phyloP scores from a whole-genome alignment of 2,113 vertebrate genomes.

The Actenoides hombroni region DNA sequence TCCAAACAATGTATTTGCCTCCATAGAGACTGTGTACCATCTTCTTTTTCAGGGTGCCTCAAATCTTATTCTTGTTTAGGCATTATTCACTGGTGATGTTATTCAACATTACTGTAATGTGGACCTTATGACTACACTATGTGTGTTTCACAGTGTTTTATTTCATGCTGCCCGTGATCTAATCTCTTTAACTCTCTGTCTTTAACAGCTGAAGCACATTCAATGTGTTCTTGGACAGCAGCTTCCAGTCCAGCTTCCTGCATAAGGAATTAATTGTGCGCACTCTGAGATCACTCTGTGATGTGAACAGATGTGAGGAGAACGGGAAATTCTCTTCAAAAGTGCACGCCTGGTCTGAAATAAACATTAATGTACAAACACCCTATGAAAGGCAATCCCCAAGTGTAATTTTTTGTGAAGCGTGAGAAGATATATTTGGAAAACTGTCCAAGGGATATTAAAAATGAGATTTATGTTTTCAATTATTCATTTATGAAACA shows the following conservation, averaged over 20 bases:
- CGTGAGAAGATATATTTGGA: neutral
- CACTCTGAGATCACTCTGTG: neutral
- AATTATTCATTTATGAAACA: neutral
- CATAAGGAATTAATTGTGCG: neutral
- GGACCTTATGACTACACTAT: neutral
- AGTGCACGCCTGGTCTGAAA: neutral
- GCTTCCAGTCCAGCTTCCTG: neutral
- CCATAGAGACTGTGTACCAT: accelerated
- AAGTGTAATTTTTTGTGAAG: neutral
- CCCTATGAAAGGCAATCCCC: neutral
- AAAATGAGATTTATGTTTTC: neutral
- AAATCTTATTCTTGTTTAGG: neutral
- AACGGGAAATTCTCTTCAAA: neutral
- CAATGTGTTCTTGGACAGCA: neutral
- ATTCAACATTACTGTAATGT: neutral
- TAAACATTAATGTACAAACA: neutral
- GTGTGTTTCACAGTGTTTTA: neutral
- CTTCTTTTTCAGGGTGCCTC: neutral
- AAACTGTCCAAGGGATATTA: neutral
- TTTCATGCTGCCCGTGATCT: neutral
- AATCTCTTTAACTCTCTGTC: neutral
- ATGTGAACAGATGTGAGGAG: neutral
- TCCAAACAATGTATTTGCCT: neutral
- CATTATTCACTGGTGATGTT: neutral
- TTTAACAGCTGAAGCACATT: neutral